These are phyloP conservation scores for Terrapene triunguis DNA, from an alignment of 2,113 vertebrate species.

Conservation along the genomic window DNA sequence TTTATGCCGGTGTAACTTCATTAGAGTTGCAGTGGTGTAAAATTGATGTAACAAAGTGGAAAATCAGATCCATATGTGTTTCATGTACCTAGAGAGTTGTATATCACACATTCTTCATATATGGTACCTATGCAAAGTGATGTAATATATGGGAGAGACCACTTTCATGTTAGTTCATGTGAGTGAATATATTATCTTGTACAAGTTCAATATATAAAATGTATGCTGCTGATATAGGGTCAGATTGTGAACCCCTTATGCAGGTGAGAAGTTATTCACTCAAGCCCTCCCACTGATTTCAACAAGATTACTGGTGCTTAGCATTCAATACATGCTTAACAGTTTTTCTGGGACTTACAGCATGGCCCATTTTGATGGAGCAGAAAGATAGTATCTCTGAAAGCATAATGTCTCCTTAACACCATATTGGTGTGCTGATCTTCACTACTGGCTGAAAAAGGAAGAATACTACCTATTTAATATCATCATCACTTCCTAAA, in stretches of 20 bases:
- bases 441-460: background rate
- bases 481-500: background rate
- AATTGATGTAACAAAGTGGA: conserved; percentile 62
- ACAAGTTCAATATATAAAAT: background rate
- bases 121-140: background rate
- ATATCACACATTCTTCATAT: conserved; percentile 16
- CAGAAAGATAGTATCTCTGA: background rate
- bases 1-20: conserved; percentile 61
- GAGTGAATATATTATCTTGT: background rate
- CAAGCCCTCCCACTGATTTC: background rate
- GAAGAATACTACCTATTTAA: conserved; percentile 22
- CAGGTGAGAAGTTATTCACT: background rate
- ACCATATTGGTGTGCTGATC: background rate
- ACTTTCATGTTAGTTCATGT: background rate
- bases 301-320: background rate
- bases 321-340: background rate
- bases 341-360: background rate
- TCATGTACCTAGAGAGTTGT: conserved; percentile 36
- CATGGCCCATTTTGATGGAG: background rate
- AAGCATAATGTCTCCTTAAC: background rate
- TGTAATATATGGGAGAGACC: conserved; percentile 28
- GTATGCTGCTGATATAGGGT: background rate
- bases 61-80: conserved; percentile 70
- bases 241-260: background rate
- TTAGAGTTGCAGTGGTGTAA: conserved; percentile 49